Evolutionary conservation across 2,113 vertebrate genomes (phyloP).

Genomic region (Vombatus ursinus): DNA sequence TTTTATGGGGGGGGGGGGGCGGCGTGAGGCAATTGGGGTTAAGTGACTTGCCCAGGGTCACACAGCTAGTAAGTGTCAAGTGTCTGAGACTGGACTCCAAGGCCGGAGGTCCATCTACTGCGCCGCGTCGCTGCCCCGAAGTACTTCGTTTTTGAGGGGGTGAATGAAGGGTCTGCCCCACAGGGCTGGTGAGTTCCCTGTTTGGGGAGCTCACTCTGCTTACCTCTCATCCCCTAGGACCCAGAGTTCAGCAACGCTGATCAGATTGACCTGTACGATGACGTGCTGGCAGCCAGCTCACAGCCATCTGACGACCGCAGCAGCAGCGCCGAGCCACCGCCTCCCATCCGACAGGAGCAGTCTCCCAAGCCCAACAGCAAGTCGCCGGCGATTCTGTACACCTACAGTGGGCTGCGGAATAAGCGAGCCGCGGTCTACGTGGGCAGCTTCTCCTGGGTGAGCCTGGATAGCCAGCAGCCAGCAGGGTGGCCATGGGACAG

Average conservation of each 20-base stretch:
- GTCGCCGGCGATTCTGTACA: conserved; percentile 83
- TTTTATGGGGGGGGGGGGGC: no score
- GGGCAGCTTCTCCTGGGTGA: conserved; percentile 97
- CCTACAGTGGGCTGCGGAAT: conserved; percentile 82
- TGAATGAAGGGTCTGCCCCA: accelerated
- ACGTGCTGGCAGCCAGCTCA: conserved; percentile 91
- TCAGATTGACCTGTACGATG: conserved; percentile 95
- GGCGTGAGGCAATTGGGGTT: no score
- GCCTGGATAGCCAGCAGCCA: conserved; percentile 56
- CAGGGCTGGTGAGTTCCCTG: accelerated
- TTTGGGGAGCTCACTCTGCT: conserved; percentile 26
- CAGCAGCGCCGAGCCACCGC: conserved; percentile 76
- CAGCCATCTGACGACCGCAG: conserved; percentile 82
- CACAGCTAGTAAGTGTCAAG: no score
- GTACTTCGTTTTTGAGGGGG: neutral
- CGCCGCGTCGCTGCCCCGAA: no score
- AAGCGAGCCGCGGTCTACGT: conserved; percentile 90
- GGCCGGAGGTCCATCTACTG: no score
- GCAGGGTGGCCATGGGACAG: conserved; percentile 62
- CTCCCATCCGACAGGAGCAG: conserved; percentile 80
- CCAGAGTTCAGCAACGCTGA: conserved; percentile 91
- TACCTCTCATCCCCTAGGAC: conserved; percentile 77
- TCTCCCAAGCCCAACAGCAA: conserved; percentile 83
- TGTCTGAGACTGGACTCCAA: no score
- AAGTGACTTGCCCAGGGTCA: no score